Evolutionary conservation across 2,888 invertebrate species (phyloP), one percentile per base, ranked within the genome.

Genomic region (Achlya flavicornis): DNA sequence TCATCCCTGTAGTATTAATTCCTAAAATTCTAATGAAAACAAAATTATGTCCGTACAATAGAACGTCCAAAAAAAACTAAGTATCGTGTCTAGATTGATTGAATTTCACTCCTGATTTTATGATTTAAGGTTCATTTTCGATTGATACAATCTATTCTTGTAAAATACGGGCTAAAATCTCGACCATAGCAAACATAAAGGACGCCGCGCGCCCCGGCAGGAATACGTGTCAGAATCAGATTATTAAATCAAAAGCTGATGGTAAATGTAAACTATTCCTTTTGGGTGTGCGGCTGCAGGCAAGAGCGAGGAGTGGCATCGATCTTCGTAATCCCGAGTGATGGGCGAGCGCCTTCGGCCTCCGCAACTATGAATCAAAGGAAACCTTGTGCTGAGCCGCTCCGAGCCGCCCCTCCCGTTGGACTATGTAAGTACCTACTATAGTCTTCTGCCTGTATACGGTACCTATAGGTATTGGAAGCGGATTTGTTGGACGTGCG

Each of bases 251-350:
- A 38, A 38, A 41, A n/a, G n/a, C 4, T 46, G 46, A 14, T 46
- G 46, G 46, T 46, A 46, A 46, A n/a, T n/a, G 5, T 46, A 5
- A n/a, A n/a, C 2, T 46, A 46, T 46, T 46, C n/a, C 46, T 46
- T n/a, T 46, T 46, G 43, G 43, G 14, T 12, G 46, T n/a, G 43
- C 14, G 43, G 14, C 8, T 38, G 43, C 4, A 46, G 46, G 46
- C 46, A 46, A 46, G 46, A 46, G 46, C n/a, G 46, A 46, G 46
- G 46, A 46, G 46, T 46, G n/a, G n/a, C 46, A 46, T 46, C 46
- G 46, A 46, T 46, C 46, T 46, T 46, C n/a, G 53, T 53, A 53
- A 53, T 53, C 53, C 53, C 53, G 53, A 53, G 53, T 53, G 53
- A 53, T 19, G 53, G 53, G 4, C 19, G 53, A 53, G 7, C 8